Base-by-base conservation (phyloP, 2,888 invertebrate species). In the Horisme vitalbata region DNA sequence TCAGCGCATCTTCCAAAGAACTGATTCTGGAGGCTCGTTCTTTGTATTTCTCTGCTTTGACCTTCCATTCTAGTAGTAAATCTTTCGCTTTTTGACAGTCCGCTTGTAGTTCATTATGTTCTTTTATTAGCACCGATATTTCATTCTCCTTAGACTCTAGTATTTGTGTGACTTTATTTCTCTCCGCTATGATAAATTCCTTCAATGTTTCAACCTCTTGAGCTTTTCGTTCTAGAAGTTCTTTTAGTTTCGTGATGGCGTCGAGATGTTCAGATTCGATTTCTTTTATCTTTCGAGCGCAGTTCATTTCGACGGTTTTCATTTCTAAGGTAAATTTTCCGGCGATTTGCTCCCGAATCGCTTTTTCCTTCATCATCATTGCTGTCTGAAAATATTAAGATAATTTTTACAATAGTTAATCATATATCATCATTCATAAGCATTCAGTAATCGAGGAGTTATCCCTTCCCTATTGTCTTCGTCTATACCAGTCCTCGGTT, bases 311-410 rank as follows among this genome's bases (percentile, higher is more conserved):
- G 5, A 91, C 78, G 0, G 88, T 84, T 69, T 92, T 92, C 57
- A 93, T 83, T 75, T 93, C 93, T 14, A 90, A 63, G 0, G 92
- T 92, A 56, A 92, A 93, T 46, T 93, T 91, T 57, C 92, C 92
- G 0, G 93, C 93, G 86, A 93, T 92, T 68, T 93, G 93, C 52
- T 93, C 92, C 1, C 93, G 85, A 41, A 94, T 91, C 0, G 91
- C 91, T 64, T 90, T 90, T 57, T 91, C 91, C 65, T 90, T 89
- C 70, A 88, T 79, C 78, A 87, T 86, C 18, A 91, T 80, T 8
- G 80, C 83, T 9, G 87, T 91, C 81, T 91, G 79, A 26, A 80
- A 79, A 47, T 1, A 11, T 11, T 6, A 26, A 26, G 5, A 26
- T 1, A 18, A 18, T 5, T 18, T 6, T 18, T 18, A 18, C 1